These are phyloP conservation scores for Syngnathus floridae DNA, from an alignment of 2,113 vertebrate genomes.

Conservation along the genomic window DNA sequence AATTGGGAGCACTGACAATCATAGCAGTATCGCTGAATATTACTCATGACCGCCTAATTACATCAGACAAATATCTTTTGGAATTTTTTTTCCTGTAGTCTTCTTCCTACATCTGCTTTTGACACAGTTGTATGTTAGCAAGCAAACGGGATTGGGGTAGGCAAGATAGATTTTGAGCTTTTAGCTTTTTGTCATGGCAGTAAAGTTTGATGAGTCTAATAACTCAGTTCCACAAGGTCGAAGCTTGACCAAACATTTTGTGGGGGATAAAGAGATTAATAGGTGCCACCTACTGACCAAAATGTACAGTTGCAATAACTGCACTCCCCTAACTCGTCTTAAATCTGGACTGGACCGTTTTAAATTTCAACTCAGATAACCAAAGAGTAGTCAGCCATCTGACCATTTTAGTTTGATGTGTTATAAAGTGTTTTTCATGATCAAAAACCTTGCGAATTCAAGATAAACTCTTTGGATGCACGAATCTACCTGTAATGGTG, in stretches of 20 bases:
- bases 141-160: too few species aligned
- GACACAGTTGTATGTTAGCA: too few species aligned
- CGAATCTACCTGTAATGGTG: slow-evolving; percentile 8
- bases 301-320: not conserved
- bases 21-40: not conserved
- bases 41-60: not conserved
- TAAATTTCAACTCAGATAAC: too few species aligned
- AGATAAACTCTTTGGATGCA: not conserved
- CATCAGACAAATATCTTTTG: not conserved
- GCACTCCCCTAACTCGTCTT: too few species aligned
- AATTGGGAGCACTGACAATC: not conserved
- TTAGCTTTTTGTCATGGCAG: not conserved
- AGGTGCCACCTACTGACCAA: not conserved
- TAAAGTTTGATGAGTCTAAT: not conserved
- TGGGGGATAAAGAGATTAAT: not conserved
- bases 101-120: too few species aligned
- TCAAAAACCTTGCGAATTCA: not conserved
- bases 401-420: not conserved
- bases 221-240: not conserved
- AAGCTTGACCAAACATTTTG: not conserved
- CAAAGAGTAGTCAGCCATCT: not conserved
- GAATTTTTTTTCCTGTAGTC: not conserved
- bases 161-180: not conserved
- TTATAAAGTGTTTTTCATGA: not conserved
- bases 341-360: too few species aligned